Percentiles rank a stretch among this genome's conserved stretches.
These are phyloP conservation scores for Nerophis lumbriciformis DNA, from an alignment of 2,113 vertebrate genomes.

Conservation along the genomic window DNA sequence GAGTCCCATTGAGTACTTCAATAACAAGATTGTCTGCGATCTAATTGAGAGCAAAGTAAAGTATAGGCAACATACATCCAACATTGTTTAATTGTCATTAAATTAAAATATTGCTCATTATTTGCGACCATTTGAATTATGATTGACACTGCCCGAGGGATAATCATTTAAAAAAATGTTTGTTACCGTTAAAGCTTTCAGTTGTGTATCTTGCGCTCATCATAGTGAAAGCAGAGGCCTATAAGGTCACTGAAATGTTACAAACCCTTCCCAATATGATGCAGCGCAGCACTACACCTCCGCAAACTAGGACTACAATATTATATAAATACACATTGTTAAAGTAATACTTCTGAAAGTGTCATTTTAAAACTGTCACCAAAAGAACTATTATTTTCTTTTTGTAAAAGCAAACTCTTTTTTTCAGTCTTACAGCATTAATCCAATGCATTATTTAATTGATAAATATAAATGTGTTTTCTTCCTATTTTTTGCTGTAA, in stretches of 20 bases:
- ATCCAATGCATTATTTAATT: too few species aligned
- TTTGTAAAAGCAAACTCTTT: not conserved
- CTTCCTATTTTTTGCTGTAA: not conserved
- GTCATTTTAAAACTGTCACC: not conserved
- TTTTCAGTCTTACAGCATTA: not conserved
- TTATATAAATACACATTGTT: too few species aligned
- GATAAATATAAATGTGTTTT: too few species aligned
- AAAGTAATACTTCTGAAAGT: too few species aligned
- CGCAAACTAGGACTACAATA: not conserved
- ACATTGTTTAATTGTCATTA: not conserved
- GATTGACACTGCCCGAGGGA: not conserved
- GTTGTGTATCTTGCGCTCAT: too few species aligned
- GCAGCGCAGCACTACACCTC: not conserved
- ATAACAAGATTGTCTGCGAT: constrained; percentile 95
- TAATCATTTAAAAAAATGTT: not conserved
- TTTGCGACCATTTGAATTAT: not conserved
- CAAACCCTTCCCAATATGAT: not conserved
- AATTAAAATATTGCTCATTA: not conserved
- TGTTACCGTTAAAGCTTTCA: not conserved
- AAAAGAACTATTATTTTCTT: not conserved
- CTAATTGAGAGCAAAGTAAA: constrained; percentile 95
- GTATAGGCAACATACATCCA: not conserved
- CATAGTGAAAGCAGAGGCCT: not conserved
- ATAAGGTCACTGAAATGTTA: not conserved
- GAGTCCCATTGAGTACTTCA: constrained; percentile 92